Conservation (phyloP, 2,888 invertebrate genomes). For the Lepidochrysops patricia region DNA sequence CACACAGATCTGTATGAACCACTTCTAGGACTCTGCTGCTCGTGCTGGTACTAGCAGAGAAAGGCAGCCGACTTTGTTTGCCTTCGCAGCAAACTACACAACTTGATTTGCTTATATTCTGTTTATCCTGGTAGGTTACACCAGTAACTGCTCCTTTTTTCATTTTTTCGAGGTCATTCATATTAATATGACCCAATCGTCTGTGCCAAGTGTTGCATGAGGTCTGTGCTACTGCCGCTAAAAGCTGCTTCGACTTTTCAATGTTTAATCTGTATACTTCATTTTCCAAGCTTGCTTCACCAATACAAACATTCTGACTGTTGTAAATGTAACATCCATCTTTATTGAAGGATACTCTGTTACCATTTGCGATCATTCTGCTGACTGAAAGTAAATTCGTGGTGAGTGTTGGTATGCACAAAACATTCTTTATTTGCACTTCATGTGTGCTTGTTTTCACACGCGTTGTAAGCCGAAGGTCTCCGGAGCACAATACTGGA, state of each 20-base stretch:
- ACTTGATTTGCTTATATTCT: background rate
- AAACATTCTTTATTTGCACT: conserved; percentile 20
- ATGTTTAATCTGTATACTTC: conserved; percentile 8
- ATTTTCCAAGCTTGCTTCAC: background rate
- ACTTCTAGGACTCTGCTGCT: background rate
- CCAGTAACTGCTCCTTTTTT: conserved; percentile 6
- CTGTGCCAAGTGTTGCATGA: conserved; percentile 7
- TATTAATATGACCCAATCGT: conserved; percentile 9
- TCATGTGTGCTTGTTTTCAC: conserved; percentile 7
- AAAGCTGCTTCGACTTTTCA: background rate
- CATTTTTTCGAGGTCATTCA: conserved; percentile 5
- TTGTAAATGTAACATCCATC: conserved; percentile 18
- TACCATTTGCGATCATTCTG: conserved; percentile 18
- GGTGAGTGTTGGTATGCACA: conserved; percentile 25
- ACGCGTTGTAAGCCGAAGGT: conserved; percentile 10
- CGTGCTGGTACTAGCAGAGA: background rate
- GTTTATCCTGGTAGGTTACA: background rate
- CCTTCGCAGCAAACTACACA: conserved; percentile 3
- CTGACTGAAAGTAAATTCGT: conserved; percentile 26
- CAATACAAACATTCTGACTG: background rate
- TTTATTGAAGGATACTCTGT: conserved; percentile 18
- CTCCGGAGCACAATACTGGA: conserved; percentile 13
- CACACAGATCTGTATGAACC: conserved; percentile 1
- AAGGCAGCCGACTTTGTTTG: background rate
- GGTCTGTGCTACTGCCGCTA: conserved; percentile 1